phyloP scores from a whole-genome alignment of 2,797 vertebrate genomes.

The Iguana delicatissima region DNA sequence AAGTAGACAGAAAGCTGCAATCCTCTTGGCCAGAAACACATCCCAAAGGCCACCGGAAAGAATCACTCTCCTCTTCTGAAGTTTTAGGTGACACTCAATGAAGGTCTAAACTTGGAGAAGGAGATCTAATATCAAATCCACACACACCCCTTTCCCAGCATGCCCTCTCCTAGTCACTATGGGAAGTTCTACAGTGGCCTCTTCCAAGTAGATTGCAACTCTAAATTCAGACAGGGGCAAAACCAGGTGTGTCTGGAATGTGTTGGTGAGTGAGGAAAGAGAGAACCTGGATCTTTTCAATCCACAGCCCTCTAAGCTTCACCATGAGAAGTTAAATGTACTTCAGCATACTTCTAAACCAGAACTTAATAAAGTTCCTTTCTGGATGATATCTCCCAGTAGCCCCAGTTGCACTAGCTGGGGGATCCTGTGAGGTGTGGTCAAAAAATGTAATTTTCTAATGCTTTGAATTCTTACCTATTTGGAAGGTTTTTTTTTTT shows the following conservation, averaged over 20 bases:
- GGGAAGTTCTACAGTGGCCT: too few species aligned
- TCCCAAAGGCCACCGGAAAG: background rate
- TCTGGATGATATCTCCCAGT: too few species aligned
- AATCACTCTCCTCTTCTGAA: background rate
- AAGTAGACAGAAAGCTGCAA: background rate
- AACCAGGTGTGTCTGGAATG: background rate
- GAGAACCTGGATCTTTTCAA: background rate
- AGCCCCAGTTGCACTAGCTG: too few species aligned
- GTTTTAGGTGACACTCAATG: background rate
- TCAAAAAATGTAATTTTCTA: too few species aligned
- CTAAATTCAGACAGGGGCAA: background rate
- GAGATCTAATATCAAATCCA: too few species aligned
- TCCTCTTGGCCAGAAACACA: background rate
- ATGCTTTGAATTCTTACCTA: too few species aligned
- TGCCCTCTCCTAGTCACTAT: too few species aligned
- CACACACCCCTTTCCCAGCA: background rate
- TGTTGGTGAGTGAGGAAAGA: too few species aligned
- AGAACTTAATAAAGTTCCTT: background rate
- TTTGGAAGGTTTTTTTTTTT: too few species aligned
- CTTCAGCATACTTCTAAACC: background rate
- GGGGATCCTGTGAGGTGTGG: too few species aligned
- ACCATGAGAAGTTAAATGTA: background rate
- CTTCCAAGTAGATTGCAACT: background rate
- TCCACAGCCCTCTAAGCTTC: background rate
- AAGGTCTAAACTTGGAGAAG: background rate